Evolutionary conservation across 1,140 invertebrate genomes (phyloP).

Genomic region (Drosophila mayri): DNA sequence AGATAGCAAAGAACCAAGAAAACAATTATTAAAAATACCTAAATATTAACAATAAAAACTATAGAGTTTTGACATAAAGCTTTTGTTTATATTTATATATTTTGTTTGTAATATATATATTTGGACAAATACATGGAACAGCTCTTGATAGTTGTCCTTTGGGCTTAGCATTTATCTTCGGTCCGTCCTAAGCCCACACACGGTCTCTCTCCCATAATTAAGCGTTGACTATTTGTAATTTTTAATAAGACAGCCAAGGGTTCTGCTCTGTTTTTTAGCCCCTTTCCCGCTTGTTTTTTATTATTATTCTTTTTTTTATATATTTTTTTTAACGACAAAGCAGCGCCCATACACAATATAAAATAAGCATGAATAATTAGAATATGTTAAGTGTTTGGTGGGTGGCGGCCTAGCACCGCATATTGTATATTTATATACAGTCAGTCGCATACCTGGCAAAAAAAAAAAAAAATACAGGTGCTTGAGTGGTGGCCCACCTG

Average conservation of each 20-base stretch:
- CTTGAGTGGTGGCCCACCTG: constrained; percentile 80
- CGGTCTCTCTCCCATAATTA: constrained; percentile 52
- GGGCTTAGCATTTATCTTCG: constrained; percentile 27
- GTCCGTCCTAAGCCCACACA: constrained; percentile 25
- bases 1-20: not conserved
- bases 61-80: not conserved
- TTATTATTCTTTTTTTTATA: not conserved
- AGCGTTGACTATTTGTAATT: constrained; percentile 81
- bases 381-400: constrained; percentile 84
- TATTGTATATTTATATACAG: constrained; percentile 82
- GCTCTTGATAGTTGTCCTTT: constrained; percentile 21
- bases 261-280: constrained; percentile 3
- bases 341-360: constrained; percentile 73
- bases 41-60: not conserved
- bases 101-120: not conserved
- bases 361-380: constrained; percentile 85
- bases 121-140: not conserved
- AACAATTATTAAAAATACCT: not conserved
- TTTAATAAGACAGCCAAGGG: constrained; percentile 72
- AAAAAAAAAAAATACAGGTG: constrained; percentile 38
- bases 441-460: constrained; percentile 57
- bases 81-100: not conserved
- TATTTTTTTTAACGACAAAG: constrained; percentile 21
- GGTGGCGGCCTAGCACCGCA: constrained; percentile 54
- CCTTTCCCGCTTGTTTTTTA: not conserved